phyloP scores from a whole-genome alignment of 2,113 vertebrate species.

The Fulmarus glacialis region DNA sequence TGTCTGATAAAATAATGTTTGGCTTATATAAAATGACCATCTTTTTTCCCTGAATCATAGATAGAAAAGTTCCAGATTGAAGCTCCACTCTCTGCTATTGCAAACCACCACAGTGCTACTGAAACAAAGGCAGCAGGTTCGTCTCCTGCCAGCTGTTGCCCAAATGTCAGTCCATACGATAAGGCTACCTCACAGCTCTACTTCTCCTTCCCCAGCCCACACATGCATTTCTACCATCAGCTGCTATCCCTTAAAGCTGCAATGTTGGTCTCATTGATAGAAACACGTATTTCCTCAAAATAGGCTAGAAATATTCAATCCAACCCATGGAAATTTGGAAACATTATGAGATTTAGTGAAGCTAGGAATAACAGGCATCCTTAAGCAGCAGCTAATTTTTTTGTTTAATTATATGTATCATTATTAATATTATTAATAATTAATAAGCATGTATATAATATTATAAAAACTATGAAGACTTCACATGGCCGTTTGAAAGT shows the following conservation, averaged over 20 bases:
- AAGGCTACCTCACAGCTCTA: background rate
- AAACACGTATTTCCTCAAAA: background rate
- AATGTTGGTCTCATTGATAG: background rate
- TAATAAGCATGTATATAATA: background rate
- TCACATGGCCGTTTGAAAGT: background rate
- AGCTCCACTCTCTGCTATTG: background rate
- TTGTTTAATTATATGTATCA: background rate
- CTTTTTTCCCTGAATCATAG: background rate
- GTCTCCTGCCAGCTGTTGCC: background rate
- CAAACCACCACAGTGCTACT: background rate
- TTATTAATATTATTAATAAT: background rate
- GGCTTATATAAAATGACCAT: background rate
- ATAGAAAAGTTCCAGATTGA: background rate
- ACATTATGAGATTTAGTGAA: background rate
- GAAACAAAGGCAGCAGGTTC: background rate
- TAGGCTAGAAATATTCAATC: background rate
- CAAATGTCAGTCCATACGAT: rapidly evolving
- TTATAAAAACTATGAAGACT: background rate
- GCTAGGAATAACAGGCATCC: background rate
- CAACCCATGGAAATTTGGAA: background rate
- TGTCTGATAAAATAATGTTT: background rate
- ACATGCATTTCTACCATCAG: background rate
- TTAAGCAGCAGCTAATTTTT: background rate
- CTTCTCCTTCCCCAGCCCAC: background rate
- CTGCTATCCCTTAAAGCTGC: background rate